Percentiles rank a stretch among this genome's conserved stretches.
These are phyloP conservation scores for Sebastes umbrosus DNA, from an alignment of 2,797 vertebrate species.

Conservation along the genomic window DNA sequence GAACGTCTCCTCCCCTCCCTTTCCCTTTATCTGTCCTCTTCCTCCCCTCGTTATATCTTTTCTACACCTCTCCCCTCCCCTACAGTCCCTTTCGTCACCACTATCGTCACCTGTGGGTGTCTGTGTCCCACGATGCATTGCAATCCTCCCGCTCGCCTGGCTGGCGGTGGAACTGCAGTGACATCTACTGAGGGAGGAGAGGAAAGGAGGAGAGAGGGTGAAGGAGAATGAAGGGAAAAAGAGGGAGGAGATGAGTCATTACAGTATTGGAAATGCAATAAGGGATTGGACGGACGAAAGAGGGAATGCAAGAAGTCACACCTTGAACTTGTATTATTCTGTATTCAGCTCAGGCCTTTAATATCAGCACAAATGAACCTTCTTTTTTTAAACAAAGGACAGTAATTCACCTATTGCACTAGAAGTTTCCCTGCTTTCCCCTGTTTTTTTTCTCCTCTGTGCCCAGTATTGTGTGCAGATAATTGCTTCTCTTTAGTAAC, in stretches of 20 bases:
- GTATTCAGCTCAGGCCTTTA: slow-evolving; percentile 39
- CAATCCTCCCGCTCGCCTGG: slow-evolving; percentile 45
- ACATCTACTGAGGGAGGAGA: slow-evolving; percentile 80
- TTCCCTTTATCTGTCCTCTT: slow-evolving; percentile 40
- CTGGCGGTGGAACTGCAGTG: slow-evolving; percentile 80
- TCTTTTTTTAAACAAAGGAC: slow-evolving; percentile 29
- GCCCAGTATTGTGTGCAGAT: slow-evolving; percentile 41
- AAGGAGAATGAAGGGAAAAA: slow-evolving; percentile 1
- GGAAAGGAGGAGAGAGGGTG: background rate
- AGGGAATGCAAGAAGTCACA: background rate
- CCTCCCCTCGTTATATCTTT: slow-evolving; percentile 42
- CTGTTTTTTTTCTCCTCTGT: background rate
- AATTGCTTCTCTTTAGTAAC: slow-evolving; percentile 66
- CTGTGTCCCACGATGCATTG: slow-evolving; percentile 74
- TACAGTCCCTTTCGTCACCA: slow-evolving; percentile 62
- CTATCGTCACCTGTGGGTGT: slow-evolving; percentile 70
- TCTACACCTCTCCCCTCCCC: slow-evolving; percentile 42
- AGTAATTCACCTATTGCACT: background rate
- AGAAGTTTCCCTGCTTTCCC: slow-evolving; percentile 1
- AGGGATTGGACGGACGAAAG: background rate
- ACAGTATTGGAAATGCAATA: slow-evolving; percentile 11
- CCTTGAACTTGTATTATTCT: slow-evolving; percentile 31
- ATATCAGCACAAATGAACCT: slow-evolving; percentile 29
- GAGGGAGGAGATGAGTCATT: slow-evolving; percentile 2
- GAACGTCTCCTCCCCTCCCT: slow-evolving; percentile 19